These are phyloP conservation scores for Rugalucina vietnamica DNA, from an alignment of 2,888 invertebrate species.

Conservation along the genomic window DNA sequence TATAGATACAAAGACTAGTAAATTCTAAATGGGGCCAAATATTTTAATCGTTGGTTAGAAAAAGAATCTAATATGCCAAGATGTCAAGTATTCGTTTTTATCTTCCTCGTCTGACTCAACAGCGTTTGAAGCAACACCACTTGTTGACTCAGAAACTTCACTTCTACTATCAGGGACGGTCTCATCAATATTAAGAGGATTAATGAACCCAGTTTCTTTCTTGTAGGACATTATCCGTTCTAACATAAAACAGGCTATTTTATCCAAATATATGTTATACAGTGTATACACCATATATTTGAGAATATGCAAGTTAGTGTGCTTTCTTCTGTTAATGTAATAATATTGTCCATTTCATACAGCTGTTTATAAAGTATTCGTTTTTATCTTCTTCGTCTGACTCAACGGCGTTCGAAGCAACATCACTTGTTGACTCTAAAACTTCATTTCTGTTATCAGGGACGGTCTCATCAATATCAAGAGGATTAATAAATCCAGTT, in stretches of 20 bases:
- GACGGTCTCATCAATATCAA: slow-evolving; percentile 29
- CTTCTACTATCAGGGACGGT: slow-evolving; percentile 33
- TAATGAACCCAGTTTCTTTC: slow-evolving; percentile 42
- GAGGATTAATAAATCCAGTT: slow-evolving; percentile 43
- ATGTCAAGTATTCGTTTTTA: slow-evolving; percentile 20
- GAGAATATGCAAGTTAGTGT: no score
- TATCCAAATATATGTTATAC: no score
- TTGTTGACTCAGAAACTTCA: slow-evolving; percentile 40
- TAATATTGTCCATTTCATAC: no score
- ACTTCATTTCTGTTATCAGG: slow-evolving; percentile 25
- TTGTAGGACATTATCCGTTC: no score
- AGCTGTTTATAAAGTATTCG: slow-evolving; percentile 41
- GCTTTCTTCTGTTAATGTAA: no score
- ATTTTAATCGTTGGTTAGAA: no score
- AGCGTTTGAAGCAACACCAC: slow-evolving; percentile 45
- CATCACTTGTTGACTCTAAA: slow-evolving; percentile 48
- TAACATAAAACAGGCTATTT: no score
- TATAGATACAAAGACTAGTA: no score
- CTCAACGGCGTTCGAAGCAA: slow-evolving; percentile 43
- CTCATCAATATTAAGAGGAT: slow-evolving; percentile 40
- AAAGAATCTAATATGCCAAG: no score
- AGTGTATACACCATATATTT: no score
- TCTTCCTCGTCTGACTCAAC: slow-evolving; percentile 50
- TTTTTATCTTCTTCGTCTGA: slow-evolving; percentile 43
- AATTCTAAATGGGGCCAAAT: no score